Conservation (phyloP, 2,797 vertebrate species). For the Pitangus sulphuratus region DNA sequence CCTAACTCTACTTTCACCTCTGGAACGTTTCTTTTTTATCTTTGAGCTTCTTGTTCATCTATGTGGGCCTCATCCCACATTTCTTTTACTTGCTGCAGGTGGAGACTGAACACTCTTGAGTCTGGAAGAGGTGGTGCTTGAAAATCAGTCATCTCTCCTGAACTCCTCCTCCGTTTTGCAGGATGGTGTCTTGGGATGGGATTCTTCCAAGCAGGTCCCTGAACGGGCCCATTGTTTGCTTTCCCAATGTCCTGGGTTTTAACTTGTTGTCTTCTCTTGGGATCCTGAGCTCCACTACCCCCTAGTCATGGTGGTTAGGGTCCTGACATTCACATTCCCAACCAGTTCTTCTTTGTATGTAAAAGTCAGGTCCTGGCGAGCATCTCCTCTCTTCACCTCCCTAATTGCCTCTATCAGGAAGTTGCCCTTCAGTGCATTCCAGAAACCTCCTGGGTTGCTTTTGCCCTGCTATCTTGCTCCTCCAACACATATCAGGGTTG, state of each 20-base stretch:
- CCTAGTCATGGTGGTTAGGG: not conserved
- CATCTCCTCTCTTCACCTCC: not conserved
- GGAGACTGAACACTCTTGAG: fast-evolving
- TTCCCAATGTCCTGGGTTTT: not conserved
- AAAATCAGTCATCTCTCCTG: not conserved
- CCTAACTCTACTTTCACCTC: not conserved
- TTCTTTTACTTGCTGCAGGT: not conserved
- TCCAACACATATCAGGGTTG: not conserved
- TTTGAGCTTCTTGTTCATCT: not conserved
- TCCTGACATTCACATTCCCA: not conserved
- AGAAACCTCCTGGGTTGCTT: not conserved
- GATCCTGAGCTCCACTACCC: not conserved
- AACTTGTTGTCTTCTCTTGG: not conserved
- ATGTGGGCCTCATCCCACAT: not conserved
- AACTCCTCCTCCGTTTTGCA: not conserved
- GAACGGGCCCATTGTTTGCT: not conserved
- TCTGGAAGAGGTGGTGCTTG: not conserved
- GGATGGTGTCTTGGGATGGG: not conserved
- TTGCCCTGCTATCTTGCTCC: not conserved
- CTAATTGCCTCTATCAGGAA: not conserved
- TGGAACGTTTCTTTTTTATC: not conserved
- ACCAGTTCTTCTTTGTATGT: not conserved
- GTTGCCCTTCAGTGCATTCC: not conserved
- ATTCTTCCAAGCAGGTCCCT: not conserved
- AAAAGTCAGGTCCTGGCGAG: not conserved